Evolutionary conservation across 2,113 vertebrate genomes (phyloP).

Genomic region (Seriola rivoliana): DNA sequence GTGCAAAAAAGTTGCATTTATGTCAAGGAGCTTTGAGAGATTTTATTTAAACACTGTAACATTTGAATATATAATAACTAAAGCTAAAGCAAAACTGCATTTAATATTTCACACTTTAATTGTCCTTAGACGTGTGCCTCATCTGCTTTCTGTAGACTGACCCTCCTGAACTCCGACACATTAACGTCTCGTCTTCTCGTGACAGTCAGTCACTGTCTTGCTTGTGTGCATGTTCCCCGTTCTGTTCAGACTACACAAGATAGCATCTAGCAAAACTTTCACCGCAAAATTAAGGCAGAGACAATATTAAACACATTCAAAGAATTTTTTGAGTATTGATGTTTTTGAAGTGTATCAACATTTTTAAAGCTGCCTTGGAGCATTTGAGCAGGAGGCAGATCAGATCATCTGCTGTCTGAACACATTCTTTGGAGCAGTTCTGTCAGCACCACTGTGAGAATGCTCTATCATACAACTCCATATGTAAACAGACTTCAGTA

Average conservation of each 20-base stretch:
- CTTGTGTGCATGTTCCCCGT: not conserved
- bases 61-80: constrained; percentile 16
- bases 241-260: constrained; percentile 11
- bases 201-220: not conserved
- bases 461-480: constrained; percentile 27
- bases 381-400: constrained; percentile 52
- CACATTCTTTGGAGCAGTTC: constrained; percentile 60
- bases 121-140: constrained; percentile 11
- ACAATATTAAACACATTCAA: constrained; percentile 53
- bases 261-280: not conserved
- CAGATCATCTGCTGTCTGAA: constrained; percentile 54
- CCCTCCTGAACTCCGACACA: not conserved
- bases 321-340: constrained; percentile 4
- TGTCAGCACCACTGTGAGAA: constrained; percentile 51
- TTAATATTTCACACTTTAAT: constrained; percentile 30
- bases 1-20: constrained; percentile 17
- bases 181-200: constrained; percentile 2
- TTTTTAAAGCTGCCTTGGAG: constrained; percentile 57
- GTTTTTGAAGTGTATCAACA: constrained; percentile 27
- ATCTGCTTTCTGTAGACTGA: not conserved
- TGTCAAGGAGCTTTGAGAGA: constrained; percentile 18
- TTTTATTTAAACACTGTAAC: constrained; percentile 43
- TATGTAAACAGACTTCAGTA: constrained; percentile 56
- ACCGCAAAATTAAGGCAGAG: constrained; percentile 46
- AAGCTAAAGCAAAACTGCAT: constrained; percentile 28